Evolutionary conservation across 2,113 vertebrate genomes (phyloP).

Genomic region (Pandion haliaetus): DNA sequence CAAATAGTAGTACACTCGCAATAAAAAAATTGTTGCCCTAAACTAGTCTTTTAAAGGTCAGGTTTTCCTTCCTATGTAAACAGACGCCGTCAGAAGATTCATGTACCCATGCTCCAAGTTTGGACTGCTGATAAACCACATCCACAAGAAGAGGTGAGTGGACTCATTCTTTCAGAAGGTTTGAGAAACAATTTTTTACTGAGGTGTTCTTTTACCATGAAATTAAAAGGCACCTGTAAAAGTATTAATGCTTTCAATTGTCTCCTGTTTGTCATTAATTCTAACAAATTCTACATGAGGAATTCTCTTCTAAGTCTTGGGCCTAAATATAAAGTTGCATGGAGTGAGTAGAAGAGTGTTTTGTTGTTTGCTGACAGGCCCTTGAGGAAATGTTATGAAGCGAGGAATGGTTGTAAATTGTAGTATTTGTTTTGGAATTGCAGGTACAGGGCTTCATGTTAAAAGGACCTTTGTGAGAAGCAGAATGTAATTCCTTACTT

Average conservation of each 20-base stretch:
- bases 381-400: not conserved
- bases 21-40: not conserved
- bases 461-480: not conserved
- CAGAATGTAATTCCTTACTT: not conserved
- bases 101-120: conserved; percentile 92
- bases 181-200: not conserved
- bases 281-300: not conserved
- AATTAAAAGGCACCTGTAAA: not conserved
- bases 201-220: not conserved
- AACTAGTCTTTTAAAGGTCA: not conserved
- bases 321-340: not conserved
- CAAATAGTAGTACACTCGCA: not conserved
- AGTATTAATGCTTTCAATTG: not conserved
- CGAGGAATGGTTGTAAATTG: not conserved
- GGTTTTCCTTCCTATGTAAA: conserved; percentile 5
- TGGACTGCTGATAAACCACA: conserved; percentile 98
- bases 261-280: not conserved
- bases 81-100: conserved; percentile 91
- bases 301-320: not conserved
- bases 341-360: not conserved
- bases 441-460: not conserved
- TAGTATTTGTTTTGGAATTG: not conserved
- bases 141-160: conserved; percentile 92
- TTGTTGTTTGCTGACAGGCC: not conserved
- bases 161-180: not conserved